Evolutionary conservation across 2,797 vertebrate species (phyloP).

Genomic region (Tolypeutes matacus): DNA sequence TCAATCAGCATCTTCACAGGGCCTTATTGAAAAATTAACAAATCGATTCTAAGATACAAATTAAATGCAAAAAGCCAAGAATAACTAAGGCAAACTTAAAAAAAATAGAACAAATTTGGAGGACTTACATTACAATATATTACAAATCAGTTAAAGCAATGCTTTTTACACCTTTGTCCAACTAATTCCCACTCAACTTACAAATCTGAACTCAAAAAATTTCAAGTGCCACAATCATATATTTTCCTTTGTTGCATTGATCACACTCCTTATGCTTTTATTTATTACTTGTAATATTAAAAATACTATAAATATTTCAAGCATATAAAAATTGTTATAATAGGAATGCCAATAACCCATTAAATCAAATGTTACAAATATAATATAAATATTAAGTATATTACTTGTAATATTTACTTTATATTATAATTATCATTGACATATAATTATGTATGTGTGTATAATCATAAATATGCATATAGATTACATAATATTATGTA

Average conservation of each 20-base stretch:
- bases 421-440: neutral
- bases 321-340: neutral
- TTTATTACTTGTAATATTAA: neutral
- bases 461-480: neutral
- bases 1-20: neutral
- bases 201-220: neutral
- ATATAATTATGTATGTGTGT: neutral
- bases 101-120: neutral
- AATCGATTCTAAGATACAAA: neutral
- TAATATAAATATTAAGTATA: neutral
- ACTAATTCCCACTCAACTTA: neutral
- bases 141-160: neutral
- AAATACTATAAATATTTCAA: neutral
- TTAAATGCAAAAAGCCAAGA: neutral
- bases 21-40: neutral
- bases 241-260: neutral
- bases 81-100: neutral
- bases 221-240: neutral
- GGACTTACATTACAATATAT: too few relatives aligned
- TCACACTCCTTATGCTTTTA: neutral
- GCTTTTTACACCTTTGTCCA: neutral
- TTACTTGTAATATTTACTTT: neutral
- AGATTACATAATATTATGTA: too few relatives aligned
- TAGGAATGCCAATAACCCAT: neutral
- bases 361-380: neutral